Evolutionary conservation across 2,113 vertebrate species (phyloP), one percentile per base, ranked within the genome.

Genomic region (Turnix velox): DNA sequence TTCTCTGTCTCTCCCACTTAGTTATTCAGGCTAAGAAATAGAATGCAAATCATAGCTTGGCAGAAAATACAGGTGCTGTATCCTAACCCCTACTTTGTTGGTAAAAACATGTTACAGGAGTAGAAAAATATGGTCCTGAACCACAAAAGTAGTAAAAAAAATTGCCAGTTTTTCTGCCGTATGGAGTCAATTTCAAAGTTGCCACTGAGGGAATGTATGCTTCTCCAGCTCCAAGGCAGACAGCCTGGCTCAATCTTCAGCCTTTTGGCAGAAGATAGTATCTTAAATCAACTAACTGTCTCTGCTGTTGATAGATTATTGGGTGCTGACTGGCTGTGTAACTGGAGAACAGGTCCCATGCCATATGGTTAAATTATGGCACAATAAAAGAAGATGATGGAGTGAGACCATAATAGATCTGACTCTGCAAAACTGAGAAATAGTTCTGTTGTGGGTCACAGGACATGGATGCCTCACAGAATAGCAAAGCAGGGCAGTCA

Each of bases 221-320:
- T 89, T 51, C 42, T 78, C 19, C 35, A 78, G 63, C 57, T 79
- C 40, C 73, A 72, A 59, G 94, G 35, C 73, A 90, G 76, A 71
- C 49, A 81, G 28, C 42, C 51, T 73, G 65, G 66, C 37, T 52
- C 59, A 24, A 22, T 13, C 23, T 71, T 40, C 58, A 88, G 28
- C 52, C 20, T 16, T 40, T 74, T 89, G 71, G 58, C 43, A 75
- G 43, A 52, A 81, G 28, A n/a, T 4, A 49, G 37, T 86, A 49
- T 91, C 61, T 95, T 97, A 93, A 95, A 96, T 96, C 93, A 89
- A 20, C 48, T 67, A 31, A 52, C 57, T 63, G 30, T 65, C 52
- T 87, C 48, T 55, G 1, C 39, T 89, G 90, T 43, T 95, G 94
- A 97, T 88, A 65, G 52, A 18, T 74, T 76, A 57, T 86, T 94